These are phyloP conservation scores for Nomada lathburiana DNA, from an alignment of 2,888 invertebrate genomes.

Conservation along the genomic window DNA sequence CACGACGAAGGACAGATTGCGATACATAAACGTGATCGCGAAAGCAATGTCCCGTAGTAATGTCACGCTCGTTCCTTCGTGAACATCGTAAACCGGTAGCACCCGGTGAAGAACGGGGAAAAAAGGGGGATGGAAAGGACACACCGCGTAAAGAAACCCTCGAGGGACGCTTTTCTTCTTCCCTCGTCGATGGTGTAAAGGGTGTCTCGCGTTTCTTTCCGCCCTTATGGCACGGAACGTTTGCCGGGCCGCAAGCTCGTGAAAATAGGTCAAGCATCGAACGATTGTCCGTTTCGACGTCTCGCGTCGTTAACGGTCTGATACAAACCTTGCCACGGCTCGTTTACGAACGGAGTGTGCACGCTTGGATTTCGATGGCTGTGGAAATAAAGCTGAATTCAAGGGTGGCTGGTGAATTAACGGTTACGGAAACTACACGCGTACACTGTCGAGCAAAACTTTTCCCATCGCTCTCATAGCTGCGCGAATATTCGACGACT, in stretches of 20 bases:
- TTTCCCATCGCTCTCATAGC: not conserved
- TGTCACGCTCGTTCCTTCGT: slow-evolving; percentile 16
- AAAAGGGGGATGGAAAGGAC: slow-evolving; percentile 1
- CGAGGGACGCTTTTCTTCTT: slow-evolving; percentile 8
- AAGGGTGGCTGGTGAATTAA: not conserved
- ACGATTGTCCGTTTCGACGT: slow-evolving; percentile 11
- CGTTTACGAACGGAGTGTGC: not conserved
- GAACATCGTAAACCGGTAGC: slow-evolving; percentile 36
- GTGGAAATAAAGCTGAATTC: not conserved
- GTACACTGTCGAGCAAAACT: not conserved
- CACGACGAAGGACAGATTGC: slow-evolving; percentile 22
- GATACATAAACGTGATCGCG: slow-evolving; percentile 31
- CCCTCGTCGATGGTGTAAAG: no score
- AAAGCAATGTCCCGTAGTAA: slow-evolving; percentile 50
- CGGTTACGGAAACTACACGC: not conserved
- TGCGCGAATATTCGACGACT: not conserved
- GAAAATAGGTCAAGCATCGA: slow-evolving; percentile 42
- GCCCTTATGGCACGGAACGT: slow-evolving; percentile 14
- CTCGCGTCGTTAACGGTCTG: slow-evolving; percentile 4
- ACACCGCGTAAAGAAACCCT: slow-evolving; percentile 4
- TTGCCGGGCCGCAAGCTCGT: slow-evolving; percentile 17
- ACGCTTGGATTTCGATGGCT: not conserved
- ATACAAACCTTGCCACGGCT: not conserved
- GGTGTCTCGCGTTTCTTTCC: slow-evolving; percentile 11
- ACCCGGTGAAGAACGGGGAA: slow-evolving; percentile 26